These are phyloP conservation scores for Ceratina australensis DNA, from an alignment of 1,140 invertebrate species.

Conservation along the genomic window DNA sequence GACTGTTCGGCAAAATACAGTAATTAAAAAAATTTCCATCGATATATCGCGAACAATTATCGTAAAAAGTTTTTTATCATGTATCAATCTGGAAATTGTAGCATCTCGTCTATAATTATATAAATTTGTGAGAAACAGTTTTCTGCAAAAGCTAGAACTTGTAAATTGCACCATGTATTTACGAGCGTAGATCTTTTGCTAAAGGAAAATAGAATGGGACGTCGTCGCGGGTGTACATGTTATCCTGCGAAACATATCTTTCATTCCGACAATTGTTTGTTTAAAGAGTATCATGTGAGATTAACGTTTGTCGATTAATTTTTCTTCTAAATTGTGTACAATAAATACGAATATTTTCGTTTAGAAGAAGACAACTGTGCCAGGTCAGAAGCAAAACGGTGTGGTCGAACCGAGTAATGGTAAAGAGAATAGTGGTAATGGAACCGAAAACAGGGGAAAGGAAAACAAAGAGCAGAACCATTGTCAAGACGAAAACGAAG, in stretches of 20 bases:
- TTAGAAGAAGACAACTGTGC: constrained; percentile 69
- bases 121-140: neutral
- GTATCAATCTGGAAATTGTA: neutral
- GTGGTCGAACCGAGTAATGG: constrained; percentile 67
- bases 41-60: no score
- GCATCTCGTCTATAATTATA: neutral
- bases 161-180: constrained; percentile 45
- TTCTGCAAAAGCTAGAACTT: constrained; percentile 74
- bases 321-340: neutral
- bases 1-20: no score
- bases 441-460: constrained; percentile 71
- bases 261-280: neutral
- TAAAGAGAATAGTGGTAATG: constrained; percentile 65
- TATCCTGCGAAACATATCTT: constrained; percentile 2
- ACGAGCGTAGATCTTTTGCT: constrained; percentile 74
- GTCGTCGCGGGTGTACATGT: neutral
- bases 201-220: constrained; percentile 49
- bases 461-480: constrained; percentile 76
- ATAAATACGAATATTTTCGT: constrained; percentile 29
- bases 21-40: no score
- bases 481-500: constrained; percentile 74
- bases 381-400: constrained; percentile 74
- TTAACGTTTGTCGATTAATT: neutral
- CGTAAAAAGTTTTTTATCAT: no score
- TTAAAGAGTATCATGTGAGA: neutral